Evolutionary conservation across 1,140 invertebrate genomes (phyloP), one percentile per base, ranked within the genome.

Genomic region (Drosophila repleta): DNA sequence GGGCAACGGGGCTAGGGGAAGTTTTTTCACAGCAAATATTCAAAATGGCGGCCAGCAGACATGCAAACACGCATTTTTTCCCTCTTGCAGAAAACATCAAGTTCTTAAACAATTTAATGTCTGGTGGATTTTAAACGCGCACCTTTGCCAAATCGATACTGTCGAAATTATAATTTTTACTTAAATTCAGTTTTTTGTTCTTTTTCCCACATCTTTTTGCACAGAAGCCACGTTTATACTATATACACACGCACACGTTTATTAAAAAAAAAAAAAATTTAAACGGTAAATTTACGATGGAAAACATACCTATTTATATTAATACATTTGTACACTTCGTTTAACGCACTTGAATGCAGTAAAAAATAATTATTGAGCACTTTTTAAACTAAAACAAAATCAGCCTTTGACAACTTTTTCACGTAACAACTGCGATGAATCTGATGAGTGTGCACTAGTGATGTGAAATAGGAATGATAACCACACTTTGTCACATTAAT

Each of bases 371-470:
- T 55, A 58, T 49, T 73, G 62, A 83, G 61, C 76, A 87, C 83
- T 70, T 70, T 72, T 45, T 46, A 83, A 79, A 35, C 32, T 53
- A 71, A 74, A 65, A 52, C 55, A 76, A 77, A 68, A 46, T 61
- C 61, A 75, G 43, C 74, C 67, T 62, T 71, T 73, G 75, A 88
- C 87, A 88, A 88, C 29, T 82, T 72, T 87, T 65, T 87, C 82
- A 87, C 83, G 82, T 87, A 87, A 87, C 82, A 76, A 87, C 79
- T 84, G 63, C 78, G 70, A 77, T 82, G 79, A 41, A 55, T 69
- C 8, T 73, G 49, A 58, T 84, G 67, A 69, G 57, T 84, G 67
- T 80, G 58, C 68, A 67, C 57, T 24, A 75, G 57, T 24, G 71
- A 46, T 74, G 63, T 39, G 18, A 73, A 10, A n/a, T n/a, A 29